Base-by-base conservation (phyloP, 2,797 vertebrate species). In the Cynopterus sphinx region DNA sequence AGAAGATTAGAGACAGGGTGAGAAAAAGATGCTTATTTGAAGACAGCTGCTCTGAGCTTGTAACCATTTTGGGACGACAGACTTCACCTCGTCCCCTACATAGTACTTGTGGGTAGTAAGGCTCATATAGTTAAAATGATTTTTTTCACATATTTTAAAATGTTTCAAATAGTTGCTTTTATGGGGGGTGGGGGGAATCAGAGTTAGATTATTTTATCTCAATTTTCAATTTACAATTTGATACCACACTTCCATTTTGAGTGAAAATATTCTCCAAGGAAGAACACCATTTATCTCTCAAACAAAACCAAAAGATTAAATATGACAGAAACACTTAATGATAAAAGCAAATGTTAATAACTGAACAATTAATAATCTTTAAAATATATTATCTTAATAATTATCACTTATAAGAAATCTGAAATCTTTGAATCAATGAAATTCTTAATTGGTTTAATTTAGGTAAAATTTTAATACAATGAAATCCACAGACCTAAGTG, bases 231-330 rank as follows among this genome's bases (percentile, higher is more conserved):
- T 88, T 78, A 79, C 3, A 75, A 41, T 81, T 84, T 84, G 73
- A 89, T 88, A 43, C 41, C 63, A 91, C 73, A 81, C 19, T 49
- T 31, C 33, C 31, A 53, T 65, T 91, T 85, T 15, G 13, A 28
- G 17, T 91, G 73, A 70, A 88, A 91, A 75, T 88, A n/a, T 73
- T 88, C 57, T 86, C 36, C 74, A 83, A 33, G 51, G n/a, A 82
- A 90, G 49, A 87, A 71, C 1, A 4, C 11, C 61, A 95, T 46
- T 86, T 65, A 86, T 36, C 16, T 13, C 2, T 89, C 46, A 82
- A 57, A 75, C n/a, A 81, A 96, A 91, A 85, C n/a, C 24, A 59
- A 73, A 65, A 86, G 46, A 86, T 49, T 70, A 94, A 91, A 86
- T 92, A 63, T 89, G 78, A 81, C 11, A 70, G 49, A 24, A n/a